Base-by-base conservation (phyloP, 2,113 vertebrate genomes). In the Cebidichthys violaceus region DNA sequence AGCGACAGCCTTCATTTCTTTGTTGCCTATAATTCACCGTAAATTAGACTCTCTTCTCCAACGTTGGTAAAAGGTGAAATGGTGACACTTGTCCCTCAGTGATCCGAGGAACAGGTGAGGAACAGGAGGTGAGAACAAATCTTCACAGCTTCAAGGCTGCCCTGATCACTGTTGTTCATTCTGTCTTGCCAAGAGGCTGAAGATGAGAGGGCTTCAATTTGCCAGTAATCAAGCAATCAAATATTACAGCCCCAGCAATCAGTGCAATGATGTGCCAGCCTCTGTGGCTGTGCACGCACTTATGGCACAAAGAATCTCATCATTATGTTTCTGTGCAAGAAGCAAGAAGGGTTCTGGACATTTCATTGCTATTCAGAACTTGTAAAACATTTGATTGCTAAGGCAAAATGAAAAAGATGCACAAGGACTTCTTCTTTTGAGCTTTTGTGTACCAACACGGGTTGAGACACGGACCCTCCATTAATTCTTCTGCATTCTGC, bases 171-270 rank as follows among this genome's bases (percentile, higher is more conserved):
- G 61, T 68, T 33, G 24, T 79, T 82, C 52, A 60, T 47, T 66
- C 45, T 37, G 57, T 41, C 29, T 82, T 17, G 29, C 35, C 61
- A 73, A 35, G 47, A 47, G 39, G 55, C 39, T 50, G 33, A 15
- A 80, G 47, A 81, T 62, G 71, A 79, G 31, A 20, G 14, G 52
- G 55, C 60, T 82, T 83, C 85, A 52, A 35, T 72, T 81, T 18
- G 10, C 35, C 75, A 62, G 10, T 27, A 85, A 65, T 75, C 64
- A 64, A 24, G 17, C 65, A 80, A 75, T 80, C 70, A 84, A 66
- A 80, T 59, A 43, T 55, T 50, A 50, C 60, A 80, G 72, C 50
- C 67, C 2, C 47, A 6, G 59, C 77, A 85, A 86, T 86, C 69
- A 78, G 43, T 37, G 74, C 39, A 59, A 1, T 55, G 7, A 77